These are phyloP conservation scores for Andrena trimmerana DNA, from an alignment of 2,888 invertebrate species.

Conservation along the genomic window DNA sequence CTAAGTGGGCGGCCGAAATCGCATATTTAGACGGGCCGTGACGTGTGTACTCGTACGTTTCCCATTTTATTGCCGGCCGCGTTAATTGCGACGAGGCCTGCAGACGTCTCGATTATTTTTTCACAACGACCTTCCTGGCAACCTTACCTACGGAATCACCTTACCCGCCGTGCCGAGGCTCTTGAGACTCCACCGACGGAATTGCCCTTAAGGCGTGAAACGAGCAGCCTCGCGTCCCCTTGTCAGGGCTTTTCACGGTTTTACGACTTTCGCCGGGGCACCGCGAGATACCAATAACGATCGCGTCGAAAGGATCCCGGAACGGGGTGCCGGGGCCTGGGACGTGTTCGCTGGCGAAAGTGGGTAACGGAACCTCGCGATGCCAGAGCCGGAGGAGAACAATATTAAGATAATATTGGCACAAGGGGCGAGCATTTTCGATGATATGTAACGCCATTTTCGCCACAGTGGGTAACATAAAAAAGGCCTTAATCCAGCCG, in stretches of 20 bases:
- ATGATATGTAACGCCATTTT: background rate
- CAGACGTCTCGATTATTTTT: constrained; percentile 59
- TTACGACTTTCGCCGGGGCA: constrained; percentile 23
- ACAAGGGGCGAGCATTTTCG: too few relatives aligned
- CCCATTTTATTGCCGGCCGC: constrained; percentile 65
- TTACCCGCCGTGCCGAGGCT: constrained; percentile 15
- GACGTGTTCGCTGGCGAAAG: too few relatives aligned
- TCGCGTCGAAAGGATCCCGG: background rate
- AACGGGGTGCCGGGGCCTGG: background rate
- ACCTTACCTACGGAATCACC: constrained; percentile 44
- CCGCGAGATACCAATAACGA: constrained; percentile 12
- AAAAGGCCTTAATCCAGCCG: background rate
- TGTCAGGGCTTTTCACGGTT: constrained; percentile 14
- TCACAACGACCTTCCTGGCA: constrained; percentile 31
- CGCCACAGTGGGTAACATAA: background rate
- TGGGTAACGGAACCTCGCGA: too few relatives aligned
- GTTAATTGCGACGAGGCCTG: constrained; percentile 55
- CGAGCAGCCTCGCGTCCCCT: constrained; percentile 2
- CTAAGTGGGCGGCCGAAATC: constrained; percentile 40
- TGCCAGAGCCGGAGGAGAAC: too few relatives aligned
- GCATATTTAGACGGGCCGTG: constrained; percentile 50
- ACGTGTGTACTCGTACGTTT: constrained; percentile 61
- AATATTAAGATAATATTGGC: too few relatives aligned
- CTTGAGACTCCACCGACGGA: constrained; percentile 23
- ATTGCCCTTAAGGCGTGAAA: constrained; percentile 14